Evolutionary conservation across 1,140 invertebrate genomes (phyloP).

Genomic region (Drosophila navojoa): DNA sequence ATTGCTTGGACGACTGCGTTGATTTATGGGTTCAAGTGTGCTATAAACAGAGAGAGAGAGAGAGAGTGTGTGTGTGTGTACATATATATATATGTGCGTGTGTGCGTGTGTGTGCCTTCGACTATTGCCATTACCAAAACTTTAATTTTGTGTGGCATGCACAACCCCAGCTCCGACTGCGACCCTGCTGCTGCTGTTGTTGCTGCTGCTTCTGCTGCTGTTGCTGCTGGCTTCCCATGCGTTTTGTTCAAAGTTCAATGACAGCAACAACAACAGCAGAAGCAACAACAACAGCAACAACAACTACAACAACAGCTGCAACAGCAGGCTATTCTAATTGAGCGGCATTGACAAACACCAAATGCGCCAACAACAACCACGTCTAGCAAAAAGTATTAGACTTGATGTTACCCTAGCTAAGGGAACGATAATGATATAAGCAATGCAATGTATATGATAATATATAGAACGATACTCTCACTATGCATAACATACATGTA

Average conservation of each 20-base stretch:
- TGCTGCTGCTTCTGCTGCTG: neutral
- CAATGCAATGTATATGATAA: too few species aligned
- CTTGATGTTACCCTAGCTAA: neutral
- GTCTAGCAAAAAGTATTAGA: conserved; percentile 6
- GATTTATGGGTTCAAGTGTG: conserved; percentile 55
- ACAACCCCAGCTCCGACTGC: conserved; percentile 1
- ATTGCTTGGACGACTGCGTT: conserved; percentile 39
- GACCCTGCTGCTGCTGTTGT: neutral
- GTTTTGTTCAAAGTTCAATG: conserved; percentile 67
- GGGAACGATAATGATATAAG: too few species aligned
- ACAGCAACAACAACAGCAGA: conserved; percentile 53
- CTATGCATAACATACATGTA: too few species aligned
- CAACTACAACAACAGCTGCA: conserved; percentile 5
- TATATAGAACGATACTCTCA: too few species aligned
- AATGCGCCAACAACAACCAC: conserved; percentile 20
- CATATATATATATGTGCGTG: conserved; percentile 7
- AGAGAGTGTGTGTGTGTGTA: conserved; percentile 9
- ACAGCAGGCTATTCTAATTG: conserved; percentile 59
- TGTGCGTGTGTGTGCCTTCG: conserved; percentile 23
- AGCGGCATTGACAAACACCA: conserved; percentile 47
- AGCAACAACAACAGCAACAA: conserved; percentile 11
- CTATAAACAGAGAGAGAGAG: conserved; percentile 16
- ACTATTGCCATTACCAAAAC: conserved; percentile 47
- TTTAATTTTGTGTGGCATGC: conserved; percentile 33
- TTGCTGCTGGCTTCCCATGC: neutral